These are phyloP conservation scores for Drosophila trapezifrons DNA, from an alignment of 1,140 invertebrate species.

Conservation along the genomic window DNA sequence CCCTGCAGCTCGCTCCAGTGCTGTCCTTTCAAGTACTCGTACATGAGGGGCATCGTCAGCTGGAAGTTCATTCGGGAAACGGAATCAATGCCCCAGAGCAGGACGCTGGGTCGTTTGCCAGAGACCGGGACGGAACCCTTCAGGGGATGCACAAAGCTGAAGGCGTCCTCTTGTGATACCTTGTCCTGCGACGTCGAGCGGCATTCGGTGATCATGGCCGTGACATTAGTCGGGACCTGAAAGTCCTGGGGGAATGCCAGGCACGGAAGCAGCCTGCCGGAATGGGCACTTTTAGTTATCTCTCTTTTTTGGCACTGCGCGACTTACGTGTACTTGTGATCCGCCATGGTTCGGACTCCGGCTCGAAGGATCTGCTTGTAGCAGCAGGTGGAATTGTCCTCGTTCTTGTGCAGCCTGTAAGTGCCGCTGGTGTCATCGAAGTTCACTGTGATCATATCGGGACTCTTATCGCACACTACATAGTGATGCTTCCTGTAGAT, in stretches of 20 bases:
- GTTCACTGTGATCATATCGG: slow-evolving; percentile 84
- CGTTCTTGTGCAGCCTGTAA: slow-evolving; percentile 60
- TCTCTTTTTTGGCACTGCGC: background rate
- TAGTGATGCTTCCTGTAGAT: slow-evolving; percentile 86
- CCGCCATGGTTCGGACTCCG: slow-evolving; percentile 59
- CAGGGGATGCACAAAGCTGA: slow-evolving; percentile 62
- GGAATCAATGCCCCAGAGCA: slow-evolving; percentile 78
- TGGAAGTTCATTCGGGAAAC: slow-evolving; percentile 84
- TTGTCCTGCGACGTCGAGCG: slow-evolving; percentile 16
- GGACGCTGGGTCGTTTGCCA: slow-evolving; percentile 48
- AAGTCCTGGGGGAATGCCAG: slow-evolving; percentile 55
- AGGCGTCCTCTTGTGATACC: slow-evolving; percentile 60
- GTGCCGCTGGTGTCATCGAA: slow-evolving; percentile 51
- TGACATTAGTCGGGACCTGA: slow-evolving; percentile 49
- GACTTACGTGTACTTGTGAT: slow-evolving; percentile 85
- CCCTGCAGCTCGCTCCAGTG: slow-evolving; percentile 69
- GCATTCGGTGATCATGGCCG: slow-evolving; percentile 64
- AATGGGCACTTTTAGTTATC: background rate
- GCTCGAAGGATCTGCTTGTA: slow-evolving; percentile 85
- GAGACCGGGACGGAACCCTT: background rate
- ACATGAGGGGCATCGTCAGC: slow-evolving; percentile 63
- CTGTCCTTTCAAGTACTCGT: slow-evolving; percentile 49
- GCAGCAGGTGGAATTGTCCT: slow-evolving; percentile 84
- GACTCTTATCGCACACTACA: slow-evolving; percentile 85
- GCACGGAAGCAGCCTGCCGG: slow-evolving; percentile 54